Conservation (phyloP, 37 sponge, comb jelly and placozoan species). For the Oopsacas minuta region DNA sequence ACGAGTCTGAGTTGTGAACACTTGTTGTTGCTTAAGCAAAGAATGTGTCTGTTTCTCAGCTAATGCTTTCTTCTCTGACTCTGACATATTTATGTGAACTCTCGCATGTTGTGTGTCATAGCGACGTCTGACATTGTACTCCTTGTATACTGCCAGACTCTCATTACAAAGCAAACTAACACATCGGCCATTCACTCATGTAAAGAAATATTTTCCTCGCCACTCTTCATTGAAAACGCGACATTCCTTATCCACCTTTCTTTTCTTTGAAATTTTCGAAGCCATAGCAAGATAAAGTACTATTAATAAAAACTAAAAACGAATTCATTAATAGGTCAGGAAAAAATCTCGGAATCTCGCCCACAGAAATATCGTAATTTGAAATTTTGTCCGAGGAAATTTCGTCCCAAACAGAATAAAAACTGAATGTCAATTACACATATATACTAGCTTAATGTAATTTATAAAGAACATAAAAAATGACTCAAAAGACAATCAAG, state of each 20-base stretch:
- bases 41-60: not conserved
- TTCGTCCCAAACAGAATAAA: too few relatives aligned
- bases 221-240: not conserved
- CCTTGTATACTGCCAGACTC: not conserved
- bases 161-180: not conserved
- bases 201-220: not conserved
- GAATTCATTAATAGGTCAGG: too few relatives aligned
- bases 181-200: not conserved
- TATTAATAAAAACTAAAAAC: too few relatives aligned
- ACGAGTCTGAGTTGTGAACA: too few relatives aligned
- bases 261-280: not conserved
- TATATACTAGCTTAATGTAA: too few relatives aligned
- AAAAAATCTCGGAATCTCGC: too few relatives aligned
- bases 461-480: too few relatives aligned
- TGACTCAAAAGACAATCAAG: too few relatives aligned
- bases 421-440: too few relatives aligned
- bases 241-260: not conserved
- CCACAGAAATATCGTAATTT: too few relatives aligned
- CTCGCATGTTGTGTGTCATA: not conserved
- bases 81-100: not conserved
- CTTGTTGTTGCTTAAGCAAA: not conserved
- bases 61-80: not conserved
- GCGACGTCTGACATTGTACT: not conserved
- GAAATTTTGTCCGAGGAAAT: too few relatives aligned
- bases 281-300: not conserved